Percentiles rank a stretch among this genome's conserved stretches.
These are phyloP conservation scores for Cecropterus lyciades DNA, from an alignment of 1,140 invertebrate species.

Conservation along the genomic window DNA sequence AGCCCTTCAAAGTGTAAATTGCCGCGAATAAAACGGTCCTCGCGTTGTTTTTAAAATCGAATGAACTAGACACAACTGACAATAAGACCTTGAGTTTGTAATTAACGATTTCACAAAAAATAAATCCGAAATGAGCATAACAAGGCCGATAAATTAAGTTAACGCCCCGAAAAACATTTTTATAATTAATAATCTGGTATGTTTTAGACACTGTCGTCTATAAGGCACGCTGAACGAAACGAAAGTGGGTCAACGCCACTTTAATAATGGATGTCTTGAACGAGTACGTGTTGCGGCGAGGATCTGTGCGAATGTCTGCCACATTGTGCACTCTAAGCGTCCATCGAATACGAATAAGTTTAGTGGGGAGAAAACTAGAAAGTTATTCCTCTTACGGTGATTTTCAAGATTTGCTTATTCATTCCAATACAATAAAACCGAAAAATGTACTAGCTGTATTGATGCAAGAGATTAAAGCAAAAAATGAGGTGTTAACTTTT, in stretches of 20 bases:
- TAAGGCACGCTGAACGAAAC: constrained; percentile 41
- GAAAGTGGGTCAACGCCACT: constrained; percentile 53
- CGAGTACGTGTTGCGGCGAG: constrained; percentile 41
- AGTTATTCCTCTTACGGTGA: constrained; percentile 52
- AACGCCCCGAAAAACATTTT: background rate
- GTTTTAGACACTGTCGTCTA: constrained; percentile 27
- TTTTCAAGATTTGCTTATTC: constrained; percentile 28
- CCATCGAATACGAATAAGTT: constrained; percentile 59
- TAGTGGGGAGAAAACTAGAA: constrained; percentile 55
- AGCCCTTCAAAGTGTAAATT: too few relatives aligned
- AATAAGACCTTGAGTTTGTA: constrained; percentile 2
- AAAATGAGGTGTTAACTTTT: constrained; percentile 5
- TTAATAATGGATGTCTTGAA: constrained; percentile 46
- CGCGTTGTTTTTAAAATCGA: background rate
- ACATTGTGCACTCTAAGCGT: constrained; percentile 42
- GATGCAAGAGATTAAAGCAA: constrained; percentile 1
- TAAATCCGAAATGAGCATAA: constrained; percentile 30
- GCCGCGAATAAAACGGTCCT: background rate
- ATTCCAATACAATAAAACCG: constrained; percentile 20
- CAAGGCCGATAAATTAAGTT: constrained; percentile 17
- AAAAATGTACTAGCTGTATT: constrained; percentile 22
- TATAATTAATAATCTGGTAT: constrained; percentile 11
- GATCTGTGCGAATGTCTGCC: constrained; percentile 40
- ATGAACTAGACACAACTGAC: constrained; percentile 5
- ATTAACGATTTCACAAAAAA: constrained; percentile 46